Evolutionary conservation across 2,797 vertebrate genomes (phyloP).

Genomic region (Rhodeus uyekii): DNA sequence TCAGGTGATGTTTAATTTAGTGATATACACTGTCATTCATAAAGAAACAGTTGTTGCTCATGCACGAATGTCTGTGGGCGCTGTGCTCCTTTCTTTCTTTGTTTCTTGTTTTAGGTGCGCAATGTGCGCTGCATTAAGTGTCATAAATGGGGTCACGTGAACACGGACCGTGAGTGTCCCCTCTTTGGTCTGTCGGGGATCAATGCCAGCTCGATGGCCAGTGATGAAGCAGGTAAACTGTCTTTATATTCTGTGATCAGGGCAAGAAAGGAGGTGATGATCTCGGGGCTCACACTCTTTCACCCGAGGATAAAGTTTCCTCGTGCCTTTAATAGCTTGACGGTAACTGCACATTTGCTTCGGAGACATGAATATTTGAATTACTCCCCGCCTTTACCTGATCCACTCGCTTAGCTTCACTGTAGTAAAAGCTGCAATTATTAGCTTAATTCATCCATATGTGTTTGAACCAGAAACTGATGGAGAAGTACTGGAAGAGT

Average conservation of each 20-base stretch:
- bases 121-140: conserved; percentile 98
- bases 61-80: not conserved
- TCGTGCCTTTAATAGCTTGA: too few relatives aligned
- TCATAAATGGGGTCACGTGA: conserved; percentile 99
- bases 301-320: not conserved
- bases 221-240: conserved; percentile 88
- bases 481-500: too few relatives aligned
- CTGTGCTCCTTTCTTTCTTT: conserved; percentile 20
- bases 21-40: not conserved
- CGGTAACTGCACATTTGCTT: too few relatives aligned
- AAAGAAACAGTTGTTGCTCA: not conserved
- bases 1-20: conserved; percentile 75
- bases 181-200: conserved; percentile 96
- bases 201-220: conserved; percentile 90
- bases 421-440: too few relatives aligned
- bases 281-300: not conserved
- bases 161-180: conserved; percentile 97
- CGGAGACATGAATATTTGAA: too few relatives aligned
- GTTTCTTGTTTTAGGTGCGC: conserved; percentile 80
- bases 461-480: too few relatives aligned
- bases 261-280: not conserved
- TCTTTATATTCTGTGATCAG: not conserved
- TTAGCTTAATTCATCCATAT: too few relatives aligned
- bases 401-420: too few relatives aligned
- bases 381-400: too few relatives aligned